A percentile compares a stretch with the other conserved stretches of the same genome.
These are phyloP conservation scores for Zaprionus camerounensis DNA, from an alignment of 1,140 invertebrate species.

Conservation along the genomic window DNA sequence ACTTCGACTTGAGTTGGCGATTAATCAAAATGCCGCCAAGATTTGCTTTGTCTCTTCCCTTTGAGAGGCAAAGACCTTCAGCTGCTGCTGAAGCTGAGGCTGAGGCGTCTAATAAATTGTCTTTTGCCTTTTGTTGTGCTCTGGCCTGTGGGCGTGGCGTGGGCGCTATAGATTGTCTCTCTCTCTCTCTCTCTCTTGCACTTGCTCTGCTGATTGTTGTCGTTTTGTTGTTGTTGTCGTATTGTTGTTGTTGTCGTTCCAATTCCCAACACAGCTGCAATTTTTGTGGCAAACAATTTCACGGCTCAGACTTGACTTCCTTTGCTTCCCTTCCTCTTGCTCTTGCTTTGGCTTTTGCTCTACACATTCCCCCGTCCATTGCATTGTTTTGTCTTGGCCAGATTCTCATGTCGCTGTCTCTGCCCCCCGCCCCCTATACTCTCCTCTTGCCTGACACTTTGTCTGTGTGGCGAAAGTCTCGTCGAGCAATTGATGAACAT, in stretches of 20 bases:
- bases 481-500: constrained; percentile 76
- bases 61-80: constrained; percentile 3
- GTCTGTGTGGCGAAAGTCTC: constrained; percentile 63
- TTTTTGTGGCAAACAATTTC: constrained; percentile 60
- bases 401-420: constrained; percentile 50
- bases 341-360: background rate
- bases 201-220: constrained; percentile 29
- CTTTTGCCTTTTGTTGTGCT: constrained; percentile 20
- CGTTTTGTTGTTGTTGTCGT: constrained; percentile 13
- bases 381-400: constrained; percentile 70
- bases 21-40: constrained; percentile 6
- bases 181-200: constrained; percentile 23
- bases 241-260: constrained; percentile 27
- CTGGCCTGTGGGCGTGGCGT: constrained; percentile 24
- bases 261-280: constrained; percentile 46
- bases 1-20: background rate
- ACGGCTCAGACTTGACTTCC: constrained; percentile 43
- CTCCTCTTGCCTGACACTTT: constrained; percentile 57
- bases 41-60: constrained; percentile 25
- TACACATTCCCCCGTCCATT: constrained; percentile 20
- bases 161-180: constrained; percentile 21
- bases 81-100: background rate
- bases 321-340: background rate
- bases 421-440: too few species aligned
- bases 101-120: constrained; percentile 44